Evolutionary conservation across 2,797 vertebrate species (phyloP), one percentile per base, ranked within the genome.

Genomic region (Delichon dasypus): DNA sequence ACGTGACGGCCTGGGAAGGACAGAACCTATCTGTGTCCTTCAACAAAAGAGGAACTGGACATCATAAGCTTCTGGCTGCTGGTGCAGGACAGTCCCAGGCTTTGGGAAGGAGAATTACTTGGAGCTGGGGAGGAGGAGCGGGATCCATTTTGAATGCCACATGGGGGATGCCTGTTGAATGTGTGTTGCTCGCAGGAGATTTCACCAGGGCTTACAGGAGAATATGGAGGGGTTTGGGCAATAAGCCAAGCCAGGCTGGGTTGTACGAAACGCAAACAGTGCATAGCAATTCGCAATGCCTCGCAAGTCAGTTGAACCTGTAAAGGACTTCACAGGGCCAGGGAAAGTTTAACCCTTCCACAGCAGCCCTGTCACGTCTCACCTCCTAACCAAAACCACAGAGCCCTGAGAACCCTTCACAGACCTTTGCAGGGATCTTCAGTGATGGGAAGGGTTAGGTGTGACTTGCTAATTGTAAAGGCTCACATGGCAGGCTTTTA

Each of bases 141-240:
- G 68, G 42, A 90, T 95, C 90, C 92, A 93, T 95, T 96, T 92
- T 94, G 81, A 58, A 74, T 85, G 13, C 53, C 48, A 14, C 0
- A 0, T 34, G 18, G 20, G 34, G n/a, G 44, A 25, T 88, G 78
- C 68, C 62, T 65, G 54, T 73, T 79, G 85, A 82, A 57, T 13
- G 57, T 34, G 57, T 2, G 13, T 42, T 87, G 55, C 60, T 96
- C 0, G 0, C 54, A 48, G 79, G 72, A 91, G 85, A 4, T 75
- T 72, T 71, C 54, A 68, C 30, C 58, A 30, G 66, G 53, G 27
- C 40, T 85, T 61, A 18, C 75, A 34, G 0, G 12, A 89, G 86
- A 95, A 89, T 66, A 85, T 85, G 90, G 93, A 95, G 85, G 54
- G 76, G 10, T 78, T 94, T 96, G 91, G 93, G 89, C 85, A 85